phyloP scores from a whole-genome alignment of 2,888 invertebrate species.

The Ferrisia virgata region DNA sequence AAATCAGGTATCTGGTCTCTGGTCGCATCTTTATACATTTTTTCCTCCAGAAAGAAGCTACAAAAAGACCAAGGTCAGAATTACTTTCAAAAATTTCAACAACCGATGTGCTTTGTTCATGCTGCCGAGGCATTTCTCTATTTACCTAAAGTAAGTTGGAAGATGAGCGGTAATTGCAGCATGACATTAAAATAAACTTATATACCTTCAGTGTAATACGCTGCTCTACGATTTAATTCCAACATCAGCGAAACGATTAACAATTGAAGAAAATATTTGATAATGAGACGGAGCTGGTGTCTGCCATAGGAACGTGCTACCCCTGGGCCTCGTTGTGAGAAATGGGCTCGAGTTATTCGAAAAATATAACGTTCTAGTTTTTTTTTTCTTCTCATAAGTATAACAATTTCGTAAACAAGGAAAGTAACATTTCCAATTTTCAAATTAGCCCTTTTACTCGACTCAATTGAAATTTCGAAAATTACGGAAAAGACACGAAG shows the following conservation, averaged over 20 bases:
- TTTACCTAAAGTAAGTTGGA: conserved; percentile 3
- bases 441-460: no score
- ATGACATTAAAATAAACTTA: neutral
- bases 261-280: neutral
- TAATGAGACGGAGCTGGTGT: no score
- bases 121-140: neutral
- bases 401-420: no score
- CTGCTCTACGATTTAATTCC: neutral
- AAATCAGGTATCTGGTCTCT: conserved; percentile 28
- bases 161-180: neutral
- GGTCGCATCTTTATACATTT: neutral
- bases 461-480: no score
- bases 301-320: no score
- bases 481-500: no score
- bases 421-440: no score
- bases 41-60: neutral
- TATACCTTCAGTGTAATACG: neutral
- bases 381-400: no score
- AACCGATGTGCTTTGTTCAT: neutral
- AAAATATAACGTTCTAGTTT: no score
- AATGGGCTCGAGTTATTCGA: no score
- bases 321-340: no score
- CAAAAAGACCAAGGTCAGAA: conserved; percentile 7
- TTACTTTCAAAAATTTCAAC: conserved; percentile 24
- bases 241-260: neutral